Percentiles rank a stretch among this genome's conserved stretches.
These are phyloP conservation scores for Enteromius paludinosus DNA, from an alignment of 2,797 vertebrate genomes.

Conservation along the genomic window DNA sequence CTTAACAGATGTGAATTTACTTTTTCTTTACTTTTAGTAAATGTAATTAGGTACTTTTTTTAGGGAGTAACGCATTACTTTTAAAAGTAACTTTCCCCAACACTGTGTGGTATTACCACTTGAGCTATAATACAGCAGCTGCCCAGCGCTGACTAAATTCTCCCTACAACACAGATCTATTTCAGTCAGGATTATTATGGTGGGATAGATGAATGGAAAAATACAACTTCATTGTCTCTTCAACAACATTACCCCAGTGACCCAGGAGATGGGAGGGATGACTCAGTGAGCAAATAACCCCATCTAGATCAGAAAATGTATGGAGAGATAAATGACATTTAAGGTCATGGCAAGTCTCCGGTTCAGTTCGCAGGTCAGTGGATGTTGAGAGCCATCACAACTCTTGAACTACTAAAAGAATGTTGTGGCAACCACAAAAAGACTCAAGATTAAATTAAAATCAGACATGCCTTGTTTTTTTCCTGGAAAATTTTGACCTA, in stretches of 20 bases:
- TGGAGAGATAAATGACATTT: background rate
- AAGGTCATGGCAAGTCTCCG: background rate
- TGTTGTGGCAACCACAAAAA: constrained; percentile 30
- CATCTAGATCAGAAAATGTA: constrained; percentile 28
- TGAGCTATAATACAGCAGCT: constrained; percentile 54
- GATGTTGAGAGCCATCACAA: constrained; percentile 17
- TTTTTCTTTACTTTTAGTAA: too few relatives aligned
- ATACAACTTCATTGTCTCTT: constrained; percentile 48
- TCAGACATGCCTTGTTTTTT: constrained; percentile 45
- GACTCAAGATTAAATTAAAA: constrained; percentile 33
- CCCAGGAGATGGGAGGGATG: constrained; percentile 42
- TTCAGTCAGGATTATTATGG: constrained; percentile 50
- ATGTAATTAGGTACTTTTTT: too few relatives aligned
- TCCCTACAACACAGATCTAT: constrained; percentile 49
- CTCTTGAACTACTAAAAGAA: constrained; percentile 39
- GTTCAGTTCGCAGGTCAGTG: constrained; percentile 17
- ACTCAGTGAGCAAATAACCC: constrained; percentile 36
- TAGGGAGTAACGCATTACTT: too few relatives aligned
- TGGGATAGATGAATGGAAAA: constrained; percentile 55
- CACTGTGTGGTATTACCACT: constrained; percentile 49
- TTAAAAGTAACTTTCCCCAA: too few relatives aligned
- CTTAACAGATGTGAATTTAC: too few relatives aligned
- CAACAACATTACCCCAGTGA: constrained; percentile 45
- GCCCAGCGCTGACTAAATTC: constrained; percentile 39
- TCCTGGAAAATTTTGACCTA: constrained; percentile 37